Evolutionary conservation across 2,888 invertebrate genomes (phyloP).

Genomic region (Drosophila meridiana): DNA sequence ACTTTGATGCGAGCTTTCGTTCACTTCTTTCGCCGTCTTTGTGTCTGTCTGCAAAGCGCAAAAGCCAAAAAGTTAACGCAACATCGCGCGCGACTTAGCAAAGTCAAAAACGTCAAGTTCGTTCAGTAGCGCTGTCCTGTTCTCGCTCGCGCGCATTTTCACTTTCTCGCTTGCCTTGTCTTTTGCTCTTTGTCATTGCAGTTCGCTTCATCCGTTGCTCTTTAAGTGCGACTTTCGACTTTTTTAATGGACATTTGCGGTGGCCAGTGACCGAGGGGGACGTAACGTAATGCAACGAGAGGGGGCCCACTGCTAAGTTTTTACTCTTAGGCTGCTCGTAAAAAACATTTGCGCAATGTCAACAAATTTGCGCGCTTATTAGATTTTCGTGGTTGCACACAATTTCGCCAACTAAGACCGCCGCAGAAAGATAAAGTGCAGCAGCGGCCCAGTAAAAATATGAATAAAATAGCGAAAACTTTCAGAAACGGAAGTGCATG

Average conservation of each 20-base stretch:
- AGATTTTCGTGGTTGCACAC: slow-evolving; percentile 81
- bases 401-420: slow-evolving; percentile 80
- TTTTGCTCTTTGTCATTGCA: slow-evolving; percentile 20
- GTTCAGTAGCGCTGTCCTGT: slow-evolving; percentile 16
- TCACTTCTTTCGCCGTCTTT: not conserved
- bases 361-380: slow-evolving; percentile 81
- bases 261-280: not conserved
- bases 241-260: slow-evolving; percentile 30
- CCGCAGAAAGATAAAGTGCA: slow-evolving; percentile 75
- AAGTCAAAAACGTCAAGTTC: slow-evolving; percentile 44
- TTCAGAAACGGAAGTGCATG: slow-evolving; percentile 67
- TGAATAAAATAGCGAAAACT: slow-evolving; percentile 73
- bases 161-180: not conserved
- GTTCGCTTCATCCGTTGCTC: slow-evolving; percentile 16
- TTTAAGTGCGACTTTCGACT: slow-evolving; percentile 42
- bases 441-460: slow-evolving; percentile 56
- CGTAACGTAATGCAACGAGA: not conserved
- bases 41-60: slow-evolving; percentile 40
- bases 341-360: slow-evolving; percentile 81
- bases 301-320: slow-evolving; percentile 18
- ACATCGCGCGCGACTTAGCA: slow-evolving; percentile 58
- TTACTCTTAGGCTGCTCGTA: slow-evolving; percentile 63
- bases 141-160: not conserved
- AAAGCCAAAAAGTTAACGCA: slow-evolving; percentile 64
- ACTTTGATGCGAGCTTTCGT: not conserved